Base-by-base conservation (phyloP, 2,797 vertebrate species). In the Pogonophryne albipinna region DNA sequence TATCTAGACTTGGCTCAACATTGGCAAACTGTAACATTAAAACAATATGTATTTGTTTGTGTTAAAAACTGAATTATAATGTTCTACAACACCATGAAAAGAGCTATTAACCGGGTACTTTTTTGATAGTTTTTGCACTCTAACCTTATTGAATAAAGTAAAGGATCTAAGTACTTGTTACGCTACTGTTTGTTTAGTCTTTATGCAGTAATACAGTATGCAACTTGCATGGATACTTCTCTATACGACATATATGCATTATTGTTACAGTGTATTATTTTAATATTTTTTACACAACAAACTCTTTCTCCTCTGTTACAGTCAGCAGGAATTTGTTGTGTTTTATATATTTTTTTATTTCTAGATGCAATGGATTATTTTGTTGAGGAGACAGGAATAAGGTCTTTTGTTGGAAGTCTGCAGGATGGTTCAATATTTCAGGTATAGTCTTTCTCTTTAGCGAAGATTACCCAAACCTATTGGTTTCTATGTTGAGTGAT, bases 281-380 rank as follows among this genome's bases (percentile, higher is more conserved):
- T 27, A 27, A 13, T 15, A 56, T n/a, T 57, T 57, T 56, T 1
- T n/a, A 5, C 10, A 13, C 19, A 3, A 12, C 10, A 0, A 53
- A 56, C 6, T 70, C 8, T 38, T 27, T 31, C 12, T 60, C 13
- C 2, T 38, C 23, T 15, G 1, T 64, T 74, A 20, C 55, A 23
- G 6, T 42, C 19, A 20, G 14, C 13, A 58, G 13, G 4, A 2
- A 4, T 60, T 76, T 19, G 13, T 1, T 55, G 10, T 56, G 4
- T 38, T 50, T 67, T 20, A 0, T 53, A 2, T 47, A 14, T 5
- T 17, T 14, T 56, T 58, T 84, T 47, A 85, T 72, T 79, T 81
- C 45, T 59, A 96, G 95, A 94, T 16, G 92, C 93, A 23, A 11
- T 95, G 76, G 93, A 93, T 77, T 85, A 71, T 19, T 82, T 92